Base-by-base conservation (phyloP, 2,888 invertebrate species). In the Scaptomyza flava region DNA sequence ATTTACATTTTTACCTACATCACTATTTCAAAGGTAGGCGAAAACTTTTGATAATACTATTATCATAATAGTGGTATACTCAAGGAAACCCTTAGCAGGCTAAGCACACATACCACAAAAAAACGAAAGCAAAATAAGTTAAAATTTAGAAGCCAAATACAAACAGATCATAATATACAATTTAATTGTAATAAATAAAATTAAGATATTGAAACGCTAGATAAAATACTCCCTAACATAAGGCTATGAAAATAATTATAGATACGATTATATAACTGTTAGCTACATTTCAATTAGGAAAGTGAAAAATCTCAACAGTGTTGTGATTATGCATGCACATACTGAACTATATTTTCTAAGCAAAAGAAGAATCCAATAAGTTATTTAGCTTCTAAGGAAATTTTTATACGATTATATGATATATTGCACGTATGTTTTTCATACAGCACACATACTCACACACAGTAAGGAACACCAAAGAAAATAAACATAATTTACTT, bases 281-380 rank as follows among this genome's bases (percentile, higher is more conserved):
- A 71, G 73, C 68, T 53, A 70, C 80, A 73, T 76, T 87, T 73
- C 59, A 47, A 59, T 68, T 64, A 53, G 56, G 60, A 45, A 66
- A 57, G 50, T 68, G 43, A 64, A 54, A 56, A 91, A 89, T 91
- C 91, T 91, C 91, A 89, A 90, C 86, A 89, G 91, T 90, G 91
- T 91, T 91, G 92, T 91, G 91, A 91, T 90, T 57, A 74, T 45
- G 67, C 75, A 70, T 77, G 82, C 82, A 82, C 85, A 85, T 79
- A 82, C 87, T 77, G 77, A 87, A 77, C 74, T 77, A 79, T 58
- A 68, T 68, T 62, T 79, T 59, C 43, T 54, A 48, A 60, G 68
- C 23, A 42, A 77, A 42, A 51, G 56, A 72, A 54, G 47, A 74
- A 72, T 58, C 62, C 53, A 43, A 62, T 51, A n/a, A 63, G 58